A percentile compares a stretch with the other conserved stretches of the same genome.
Conservation (phyloP, 1,140 invertebrate genomes). For the Coenobita brevimanus region DNA sequence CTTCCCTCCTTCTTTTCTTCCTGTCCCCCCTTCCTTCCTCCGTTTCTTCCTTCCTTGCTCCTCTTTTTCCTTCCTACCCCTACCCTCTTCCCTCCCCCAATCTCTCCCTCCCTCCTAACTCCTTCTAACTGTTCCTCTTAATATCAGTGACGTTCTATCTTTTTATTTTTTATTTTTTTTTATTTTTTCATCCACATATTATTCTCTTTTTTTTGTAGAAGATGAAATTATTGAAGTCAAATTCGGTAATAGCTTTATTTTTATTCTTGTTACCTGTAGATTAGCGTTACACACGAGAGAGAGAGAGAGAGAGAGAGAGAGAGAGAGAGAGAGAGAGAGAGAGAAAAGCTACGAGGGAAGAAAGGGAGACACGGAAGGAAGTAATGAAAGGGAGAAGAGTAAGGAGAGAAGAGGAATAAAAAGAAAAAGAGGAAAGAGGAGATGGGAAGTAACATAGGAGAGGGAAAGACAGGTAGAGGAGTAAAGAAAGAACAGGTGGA, state of each 20-base stretch:
- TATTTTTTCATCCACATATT: background rate
- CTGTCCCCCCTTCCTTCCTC: background rate
- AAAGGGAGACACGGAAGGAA: background rate
- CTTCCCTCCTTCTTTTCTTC: background rate
- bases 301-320: background rate
- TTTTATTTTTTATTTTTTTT: background rate
- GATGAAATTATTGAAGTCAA: background rate
- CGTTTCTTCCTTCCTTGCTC: background rate
- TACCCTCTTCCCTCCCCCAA: background rate
- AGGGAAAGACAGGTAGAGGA: too few species aligned
- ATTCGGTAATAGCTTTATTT: background rate
- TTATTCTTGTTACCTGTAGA: background rate
- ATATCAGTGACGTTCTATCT: too few species aligned
- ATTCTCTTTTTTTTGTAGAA: background rate
- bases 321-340: background rate
- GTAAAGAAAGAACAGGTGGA: too few species aligned
- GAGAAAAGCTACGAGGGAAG: background rate
- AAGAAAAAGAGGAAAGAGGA: too few species aligned
- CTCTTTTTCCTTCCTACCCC: background rate
- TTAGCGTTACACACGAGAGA: background rate
- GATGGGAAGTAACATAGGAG: too few species aligned
- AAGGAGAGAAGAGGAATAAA: too few species aligned
- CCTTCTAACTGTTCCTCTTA: too few species aligned
- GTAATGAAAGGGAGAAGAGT: background rate
- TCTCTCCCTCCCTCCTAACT: background rate